phyloP scores from a whole-genome alignment of 2,113 vertebrate species.

The Clarias magur region DNA sequence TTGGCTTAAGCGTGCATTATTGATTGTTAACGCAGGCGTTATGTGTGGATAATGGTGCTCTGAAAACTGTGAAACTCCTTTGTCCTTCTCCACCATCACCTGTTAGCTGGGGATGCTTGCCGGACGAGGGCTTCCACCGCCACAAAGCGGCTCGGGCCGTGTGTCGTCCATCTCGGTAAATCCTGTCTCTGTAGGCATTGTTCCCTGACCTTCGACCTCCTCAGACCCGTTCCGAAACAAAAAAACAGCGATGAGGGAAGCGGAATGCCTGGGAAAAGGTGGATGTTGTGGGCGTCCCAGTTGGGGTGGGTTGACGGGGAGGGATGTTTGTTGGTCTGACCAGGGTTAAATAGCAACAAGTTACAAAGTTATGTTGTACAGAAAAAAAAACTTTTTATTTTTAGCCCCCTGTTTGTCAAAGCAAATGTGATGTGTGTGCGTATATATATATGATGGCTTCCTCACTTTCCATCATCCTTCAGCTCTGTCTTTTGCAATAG shows the following conservation, averaged over 20 bases:
- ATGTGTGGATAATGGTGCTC: slow-evolving; percentile 47
- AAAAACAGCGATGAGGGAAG: slow-evolving; percentile 24
- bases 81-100: slow-evolving; percentile 48
- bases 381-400: too few relatives aligned
- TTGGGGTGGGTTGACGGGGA: background rate
- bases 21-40: slow-evolving; percentile 40
- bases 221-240: slow-evolving; percentile 21
- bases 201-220: slow-evolving; percentile 50
- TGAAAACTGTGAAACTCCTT: slow-evolving; percentile 47
- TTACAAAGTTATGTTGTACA: slow-evolving; percentile 13
- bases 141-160: slow-evolving; percentile 42
- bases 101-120: slow-evolving; percentile 48
- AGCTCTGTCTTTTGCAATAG: background rate
- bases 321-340: background rate
- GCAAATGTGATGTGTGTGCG: background rate
- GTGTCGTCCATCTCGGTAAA: slow-evolving; percentile 53
- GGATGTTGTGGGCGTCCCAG: slow-evolving; percentile 28
- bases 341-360: slow-evolving; percentile 48
- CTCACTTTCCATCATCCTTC: background rate
- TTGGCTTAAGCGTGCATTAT: slow-evolving; percentile 27
- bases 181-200: slow-evolving; percentile 51
- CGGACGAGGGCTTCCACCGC: slow-evolving; percentile 35
- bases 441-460: too few relatives aligned
- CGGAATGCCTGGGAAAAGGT: slow-evolving; percentile 37
- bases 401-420: background rate